Evolutionary conservation across 2,888 invertebrate species (phyloP).

Genomic region (Cephus pulcher): DNA sequence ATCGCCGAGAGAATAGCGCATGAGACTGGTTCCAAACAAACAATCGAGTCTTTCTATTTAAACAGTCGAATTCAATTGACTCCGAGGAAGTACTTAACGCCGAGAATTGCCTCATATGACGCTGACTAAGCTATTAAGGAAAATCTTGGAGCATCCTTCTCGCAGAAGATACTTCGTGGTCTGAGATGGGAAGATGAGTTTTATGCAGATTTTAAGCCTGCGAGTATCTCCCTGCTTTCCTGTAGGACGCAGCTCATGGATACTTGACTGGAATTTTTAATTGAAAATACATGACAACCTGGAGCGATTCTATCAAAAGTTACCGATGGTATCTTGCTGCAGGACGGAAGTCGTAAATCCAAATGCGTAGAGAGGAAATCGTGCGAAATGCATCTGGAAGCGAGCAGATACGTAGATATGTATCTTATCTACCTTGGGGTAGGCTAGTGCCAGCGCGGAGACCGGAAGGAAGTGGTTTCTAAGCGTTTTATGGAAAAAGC

Average conservation of each 20-base stretch:
- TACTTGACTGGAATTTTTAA: background rate
- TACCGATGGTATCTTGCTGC: background rate
- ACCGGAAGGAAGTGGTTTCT: conserved; percentile 28
- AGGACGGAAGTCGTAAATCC: background rate
- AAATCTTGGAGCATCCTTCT: conserved; percentile 4
- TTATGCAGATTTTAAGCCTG: background rate
- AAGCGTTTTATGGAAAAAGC: conserved; percentile 33
- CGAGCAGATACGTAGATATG: background rate
- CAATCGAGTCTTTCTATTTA: background rate
- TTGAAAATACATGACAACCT: background rate
- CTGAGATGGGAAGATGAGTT: background rate
- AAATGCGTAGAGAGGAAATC: conserved; percentile 22
- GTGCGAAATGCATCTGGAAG: conserved; percentile 31
- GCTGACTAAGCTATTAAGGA: conserved; percentile 14
- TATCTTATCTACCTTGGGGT: background rate
- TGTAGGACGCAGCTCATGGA: background rate
- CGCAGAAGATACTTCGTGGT: background rate
- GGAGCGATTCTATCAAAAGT: background rate
- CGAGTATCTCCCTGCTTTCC: background rate
- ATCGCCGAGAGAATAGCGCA: background rate
- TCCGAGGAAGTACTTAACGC: conserved; percentile 35
- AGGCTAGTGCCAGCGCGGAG: background rate
- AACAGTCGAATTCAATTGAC: conserved; percentile 35
- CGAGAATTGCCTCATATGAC: conserved; percentile 39
- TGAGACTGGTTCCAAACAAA: background rate